A percentile compares a stretch with the other conserved stretches of the same genome.
Conservation (phyloP, 1,140 invertebrate species). For the Anoplophora glabripennis region DNA sequence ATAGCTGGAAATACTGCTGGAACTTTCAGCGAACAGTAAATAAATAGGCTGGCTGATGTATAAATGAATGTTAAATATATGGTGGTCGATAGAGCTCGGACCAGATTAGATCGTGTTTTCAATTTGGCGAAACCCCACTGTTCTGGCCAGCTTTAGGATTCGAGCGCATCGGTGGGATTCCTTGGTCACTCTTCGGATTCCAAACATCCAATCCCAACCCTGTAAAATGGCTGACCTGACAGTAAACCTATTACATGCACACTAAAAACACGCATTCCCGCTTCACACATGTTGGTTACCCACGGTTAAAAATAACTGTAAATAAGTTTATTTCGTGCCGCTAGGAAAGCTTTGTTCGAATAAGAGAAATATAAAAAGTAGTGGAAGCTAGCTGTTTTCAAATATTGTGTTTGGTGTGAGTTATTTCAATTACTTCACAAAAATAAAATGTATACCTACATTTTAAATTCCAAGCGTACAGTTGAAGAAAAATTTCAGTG, state of each 20-base stretch:
- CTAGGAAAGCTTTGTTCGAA: too few species aligned
- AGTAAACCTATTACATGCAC: background rate
- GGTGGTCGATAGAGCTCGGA: background rate
- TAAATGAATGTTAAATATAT: too few species aligned
- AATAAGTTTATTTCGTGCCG: too few species aligned
- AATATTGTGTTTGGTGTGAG: too few species aligned
- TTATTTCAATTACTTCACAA: too few species aligned
- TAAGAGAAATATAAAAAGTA: background rate
- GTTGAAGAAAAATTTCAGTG: too few species aligned
- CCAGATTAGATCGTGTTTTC: conserved; percentile 12
- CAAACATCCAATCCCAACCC: conserved; percentile 20
- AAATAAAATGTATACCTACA: too few species aligned
- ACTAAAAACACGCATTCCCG: conserved; percentile 10
- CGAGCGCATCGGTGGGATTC: conserved; percentile 26
- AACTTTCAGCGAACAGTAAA: too few species aligned
- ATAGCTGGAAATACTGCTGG: too few species aligned
- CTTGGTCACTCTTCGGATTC: conserved; percentile 25
- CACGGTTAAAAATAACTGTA: background rate
- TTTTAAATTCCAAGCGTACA: too few species aligned
- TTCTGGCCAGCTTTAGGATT: conserved; percentile 28
- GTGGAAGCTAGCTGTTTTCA: conserved; percentile 7
- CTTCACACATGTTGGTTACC: conserved; percentile 4
- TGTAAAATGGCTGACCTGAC: conserved; percentile 31
- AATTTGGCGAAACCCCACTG: conserved; percentile 15
- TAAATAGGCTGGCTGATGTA: too few species aligned